Evolutionary conservation across 2,888 invertebrate species (phyloP).

Genomic region (Pheosia tremula): DNA sequence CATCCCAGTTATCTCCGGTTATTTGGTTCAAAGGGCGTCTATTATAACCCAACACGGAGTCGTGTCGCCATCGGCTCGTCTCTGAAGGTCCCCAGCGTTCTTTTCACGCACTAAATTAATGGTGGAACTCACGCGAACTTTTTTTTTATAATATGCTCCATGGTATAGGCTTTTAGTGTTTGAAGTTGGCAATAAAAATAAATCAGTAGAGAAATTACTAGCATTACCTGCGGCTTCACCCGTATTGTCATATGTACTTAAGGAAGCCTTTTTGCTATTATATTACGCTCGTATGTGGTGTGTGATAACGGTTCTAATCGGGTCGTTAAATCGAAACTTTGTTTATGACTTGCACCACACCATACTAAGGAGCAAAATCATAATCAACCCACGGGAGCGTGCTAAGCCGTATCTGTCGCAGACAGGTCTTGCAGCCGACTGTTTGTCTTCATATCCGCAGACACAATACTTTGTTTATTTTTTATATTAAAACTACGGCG

Average conservation of each 20-base stretch:
- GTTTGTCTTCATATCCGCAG: slow-evolving; percentile 41
- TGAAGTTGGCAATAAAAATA: too few species aligned
- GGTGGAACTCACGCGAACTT: slow-evolving; percentile 68
- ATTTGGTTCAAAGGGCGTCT: slow-evolving; percentile 56
- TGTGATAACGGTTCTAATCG: too few species aligned
- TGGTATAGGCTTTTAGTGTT: slow-evolving; percentile 8
- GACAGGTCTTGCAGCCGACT: slow-evolving; percentile 44
- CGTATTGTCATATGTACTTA: too few species aligned
- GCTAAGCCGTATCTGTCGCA: slow-evolving; percentile 66
- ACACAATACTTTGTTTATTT: slow-evolving; percentile 12
- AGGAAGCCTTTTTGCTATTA: too few species aligned
- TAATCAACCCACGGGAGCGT: slow-evolving; percentile 40
- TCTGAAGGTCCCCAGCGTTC: slow-evolving; percentile 54
- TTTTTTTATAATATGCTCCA: slow-evolving; percentile 28
- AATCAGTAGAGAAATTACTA: too few species aligned
- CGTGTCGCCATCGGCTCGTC: slow-evolving; percentile 52
- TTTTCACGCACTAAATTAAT: slow-evolving; percentile 80
- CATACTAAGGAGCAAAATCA: slow-evolving; percentile 23
- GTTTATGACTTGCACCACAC: slow-evolving; percentile 12
- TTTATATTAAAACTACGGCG: background rate
- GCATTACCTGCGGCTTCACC: too few species aligned
- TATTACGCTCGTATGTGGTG: too few species aligned
- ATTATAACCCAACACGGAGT: slow-evolving; percentile 63
- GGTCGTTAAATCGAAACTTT: background rate
- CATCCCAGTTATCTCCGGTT: background rate